Evolutionary conservation across 2,113 vertebrate genomes (phyloP).

Genomic region (Platycercus adscitus): DNA sequence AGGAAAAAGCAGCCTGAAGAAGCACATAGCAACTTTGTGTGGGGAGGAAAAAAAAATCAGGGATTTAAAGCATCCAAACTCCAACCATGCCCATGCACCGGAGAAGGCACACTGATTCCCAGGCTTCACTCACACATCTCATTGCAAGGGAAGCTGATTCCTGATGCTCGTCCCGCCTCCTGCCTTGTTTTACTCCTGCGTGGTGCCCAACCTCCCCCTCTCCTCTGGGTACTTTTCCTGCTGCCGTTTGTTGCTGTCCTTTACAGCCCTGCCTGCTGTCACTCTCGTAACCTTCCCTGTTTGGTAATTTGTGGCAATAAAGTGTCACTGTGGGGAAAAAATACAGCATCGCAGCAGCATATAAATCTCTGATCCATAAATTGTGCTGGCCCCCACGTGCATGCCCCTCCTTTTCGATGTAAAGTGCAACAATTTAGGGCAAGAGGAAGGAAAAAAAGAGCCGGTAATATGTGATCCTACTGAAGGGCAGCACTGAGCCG

Average conservation of each 20-base stretch:
- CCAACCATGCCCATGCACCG: not conserved
- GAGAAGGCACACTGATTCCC: not conserved
- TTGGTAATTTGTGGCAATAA: conserved; percentile 69
- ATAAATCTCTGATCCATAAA: conserved; percentile 64
- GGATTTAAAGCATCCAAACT: not conserved
- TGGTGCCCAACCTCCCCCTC: not conserved
- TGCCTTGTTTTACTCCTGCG: conserved; percentile 17
- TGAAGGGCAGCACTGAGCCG: not conserved
- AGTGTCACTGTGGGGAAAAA: conserved; percentile 61
- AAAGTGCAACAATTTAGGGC: conserved; percentile 55
- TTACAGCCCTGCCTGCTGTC: conserved; percentile 52
- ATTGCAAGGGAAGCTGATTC: not conserved
- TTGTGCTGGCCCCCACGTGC: not conserved
- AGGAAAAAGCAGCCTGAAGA: not conserved
- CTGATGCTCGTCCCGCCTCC: not conserved
- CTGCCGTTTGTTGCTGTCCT: conserved; percentile 10
- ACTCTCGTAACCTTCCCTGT: conserved; percentile 37
- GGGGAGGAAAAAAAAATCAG: accelerated
- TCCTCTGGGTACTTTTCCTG: conserved; percentile 19
- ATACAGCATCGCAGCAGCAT: not conserved
- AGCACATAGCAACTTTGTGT: not conserved
- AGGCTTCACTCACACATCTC: not conserved
- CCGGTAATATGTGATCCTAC: not conserved
- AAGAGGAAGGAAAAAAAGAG: conserved; percentile 14
- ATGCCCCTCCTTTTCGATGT: not conserved